These are phyloP conservation scores for Delia radicum DNA, from an alignment of 1,140 invertebrate genomes.

Conservation along the genomic window DNA sequence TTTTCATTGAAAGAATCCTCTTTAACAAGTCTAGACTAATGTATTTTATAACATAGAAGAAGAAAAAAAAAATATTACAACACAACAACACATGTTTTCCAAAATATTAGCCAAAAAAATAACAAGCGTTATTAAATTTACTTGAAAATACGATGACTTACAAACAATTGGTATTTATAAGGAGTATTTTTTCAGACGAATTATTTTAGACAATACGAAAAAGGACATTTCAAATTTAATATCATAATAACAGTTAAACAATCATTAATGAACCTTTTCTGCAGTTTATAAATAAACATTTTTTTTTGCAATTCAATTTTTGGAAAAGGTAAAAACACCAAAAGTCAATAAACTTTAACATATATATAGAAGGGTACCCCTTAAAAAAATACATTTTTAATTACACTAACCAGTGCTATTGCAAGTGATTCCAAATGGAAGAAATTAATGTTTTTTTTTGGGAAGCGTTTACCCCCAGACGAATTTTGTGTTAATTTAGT, in stretches of 20 bases:
- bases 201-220: too few relatives aligned
- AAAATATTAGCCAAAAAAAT: not conserved
- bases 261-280: not conserved
- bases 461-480: too few relatives aligned
- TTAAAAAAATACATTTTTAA: too few relatives aligned
- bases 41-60: not conserved
- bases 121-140: not conserved
- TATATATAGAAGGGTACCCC: too few relatives aligned
- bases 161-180: not conserved
- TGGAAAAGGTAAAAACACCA: too few relatives aligned
- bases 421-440: too few relatives aligned
- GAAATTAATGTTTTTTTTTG: too few relatives aligned
- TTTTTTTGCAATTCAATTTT: too few relatives aligned
- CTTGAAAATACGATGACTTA: not conserved
- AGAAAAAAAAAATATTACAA: not conserved
- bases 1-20: not conserved
- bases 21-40: slow-evolving; percentile 1
- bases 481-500: too few relatives aligned
- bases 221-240: slow-evolving; percentile 1
- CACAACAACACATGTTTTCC: not conserved
- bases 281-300: not conserved
- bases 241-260: not conserved
- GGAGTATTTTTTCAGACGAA: not conserved
- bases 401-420: too few relatives aligned
- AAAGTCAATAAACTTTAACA: too few relatives aligned